Percentiles rank a stretch among this genome's conserved stretches.
Evolutionary conservation across 2,797 vertebrate genomes (phyloP).

Genomic region (Enteromius anoplus): DNA sequence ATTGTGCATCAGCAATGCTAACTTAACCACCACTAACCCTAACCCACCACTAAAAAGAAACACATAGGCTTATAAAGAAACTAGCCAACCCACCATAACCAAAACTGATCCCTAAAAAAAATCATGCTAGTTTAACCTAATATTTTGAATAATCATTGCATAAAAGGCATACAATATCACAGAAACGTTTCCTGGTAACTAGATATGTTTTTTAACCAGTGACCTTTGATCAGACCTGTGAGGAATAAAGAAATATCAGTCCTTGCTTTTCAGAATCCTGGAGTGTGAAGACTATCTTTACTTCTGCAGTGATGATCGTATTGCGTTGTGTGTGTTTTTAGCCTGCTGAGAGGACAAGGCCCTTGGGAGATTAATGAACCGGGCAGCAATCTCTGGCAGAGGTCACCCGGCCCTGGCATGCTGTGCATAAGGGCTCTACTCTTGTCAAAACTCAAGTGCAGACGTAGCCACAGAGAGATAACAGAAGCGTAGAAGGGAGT

Average conservation of each 20-base stretch:
- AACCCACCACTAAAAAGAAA: not conserved
- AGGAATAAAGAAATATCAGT: not conserved
- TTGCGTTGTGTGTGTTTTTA: conserved; percentile 24
- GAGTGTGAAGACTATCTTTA: not conserved
- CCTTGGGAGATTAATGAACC: conserved; percentile 69
- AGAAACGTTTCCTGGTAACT: not conserved
- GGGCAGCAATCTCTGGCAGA: conserved; percentile 61
- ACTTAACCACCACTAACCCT: not conserved
- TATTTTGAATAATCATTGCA: not conserved
- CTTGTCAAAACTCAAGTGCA: conserved; percentile 54
- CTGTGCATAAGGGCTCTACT: conserved; percentile 48
- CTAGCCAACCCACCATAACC: not conserved
- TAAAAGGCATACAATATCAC: not conserved
- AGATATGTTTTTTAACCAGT: not conserved
- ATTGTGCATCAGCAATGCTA: not conserved
- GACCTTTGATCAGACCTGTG: not conserved
- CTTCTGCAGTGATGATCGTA: conserved; percentile 11
- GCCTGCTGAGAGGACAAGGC: conserved; percentile 40
- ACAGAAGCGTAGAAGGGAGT: conserved; percentile 25
- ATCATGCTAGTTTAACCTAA: not conserved
- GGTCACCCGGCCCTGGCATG: conserved; percentile 68
- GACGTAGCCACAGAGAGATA: conserved; percentile 43
- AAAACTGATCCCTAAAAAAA: not conserved
- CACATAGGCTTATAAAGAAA: not conserved
- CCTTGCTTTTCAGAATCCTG: not conserved